These are phyloP conservation scores for Phalacrocorax aristotelis DNA, from an alignment of 2,113 vertebrate genomes.

Conservation along the genomic window DNA sequence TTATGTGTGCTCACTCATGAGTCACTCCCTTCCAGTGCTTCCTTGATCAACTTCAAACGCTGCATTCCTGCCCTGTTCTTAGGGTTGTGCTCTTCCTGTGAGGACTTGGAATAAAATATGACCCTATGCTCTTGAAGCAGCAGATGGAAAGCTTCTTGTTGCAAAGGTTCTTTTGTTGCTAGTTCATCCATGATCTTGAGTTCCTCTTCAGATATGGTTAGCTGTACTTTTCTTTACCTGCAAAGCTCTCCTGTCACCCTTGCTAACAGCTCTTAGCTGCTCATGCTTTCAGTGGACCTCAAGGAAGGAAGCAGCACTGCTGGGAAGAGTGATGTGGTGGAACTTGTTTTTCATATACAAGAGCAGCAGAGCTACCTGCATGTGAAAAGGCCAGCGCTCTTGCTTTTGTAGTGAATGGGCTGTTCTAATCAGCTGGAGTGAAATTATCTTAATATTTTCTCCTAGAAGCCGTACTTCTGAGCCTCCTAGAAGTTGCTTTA, in stretches of 20 bases:
- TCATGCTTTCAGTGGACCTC: background rate
- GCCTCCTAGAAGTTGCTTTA: background rate
- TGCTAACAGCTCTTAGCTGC: background rate
- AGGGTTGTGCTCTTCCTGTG: background rate
- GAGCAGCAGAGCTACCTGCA: background rate
- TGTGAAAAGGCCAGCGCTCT: background rate
- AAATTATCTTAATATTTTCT: background rate
- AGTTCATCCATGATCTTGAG: background rate
- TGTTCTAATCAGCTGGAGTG: background rate
- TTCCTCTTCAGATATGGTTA: background rate
- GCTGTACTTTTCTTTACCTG: background rate
- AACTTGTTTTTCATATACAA: background rate
- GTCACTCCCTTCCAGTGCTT: background rate
- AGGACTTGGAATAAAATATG: background rate
- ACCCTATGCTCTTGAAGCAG: background rate
- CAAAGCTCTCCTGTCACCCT: background rate
- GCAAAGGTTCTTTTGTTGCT: background rate
- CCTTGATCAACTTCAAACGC: background rate
- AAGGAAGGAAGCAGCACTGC: background rate
- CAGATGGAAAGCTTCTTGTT: background rate
- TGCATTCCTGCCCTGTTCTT: background rate
- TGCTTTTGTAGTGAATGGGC: background rate
- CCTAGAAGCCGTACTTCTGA: background rate
- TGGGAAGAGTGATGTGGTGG: background rate
- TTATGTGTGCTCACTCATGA: background rate